Evolutionary conservation across 2,113 vertebrate species (phyloP), one percentile per base, ranked within the genome.

Genomic region (Prochilodus magdalenae): DNA sequence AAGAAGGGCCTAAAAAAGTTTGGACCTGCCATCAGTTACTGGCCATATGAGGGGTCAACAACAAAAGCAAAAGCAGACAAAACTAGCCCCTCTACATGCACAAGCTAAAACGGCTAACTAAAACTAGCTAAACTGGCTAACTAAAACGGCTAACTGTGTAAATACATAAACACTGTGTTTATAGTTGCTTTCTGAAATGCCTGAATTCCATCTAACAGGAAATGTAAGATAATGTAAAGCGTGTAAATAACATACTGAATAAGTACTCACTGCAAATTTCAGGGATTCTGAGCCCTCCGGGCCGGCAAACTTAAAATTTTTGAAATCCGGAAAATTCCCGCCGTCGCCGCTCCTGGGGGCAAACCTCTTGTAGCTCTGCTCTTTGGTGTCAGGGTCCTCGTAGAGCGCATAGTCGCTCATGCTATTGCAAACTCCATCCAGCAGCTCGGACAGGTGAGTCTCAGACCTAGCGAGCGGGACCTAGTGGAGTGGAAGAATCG

Each of bases 381-480:
- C 74, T 80, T 91, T 85, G 11, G 93, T 93, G 73, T 78, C 86
- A 0, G 95, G 94, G 84, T 96, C 91, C 47, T 91, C 87, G 0
- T 94, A 84, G 0, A 94, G 92, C 29, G 92, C 91, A 76, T 95
- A 95, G 85, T 95, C 94, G 26, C 87, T 94, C 95, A 95, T 95
- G 70, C 90, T 93, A 77, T 89, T 83, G 49, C 96, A 96, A 53
- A 95, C 89, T 3, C 74, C 86, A 12, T 96, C 96, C 90, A 96
- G 84, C 60, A 96, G 91, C 86, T 96, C 95, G 0, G 62, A 89
- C 26, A 96, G 91, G 88, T 94, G 92, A 1, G 89, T 91, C 86
- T 95, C 95, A 0, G 96, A 95, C 83, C 93, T 94, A 75, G 91
- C 94, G 2, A 94, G 86, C 51, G 94, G 92, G 40, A 95, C 86